Percentiles rank a stretch among this genome's conserved stretches.
Evolutionary conservation across 2,888 invertebrate species (phyloP).

Genomic region (Polymixis lichenea): DNA sequence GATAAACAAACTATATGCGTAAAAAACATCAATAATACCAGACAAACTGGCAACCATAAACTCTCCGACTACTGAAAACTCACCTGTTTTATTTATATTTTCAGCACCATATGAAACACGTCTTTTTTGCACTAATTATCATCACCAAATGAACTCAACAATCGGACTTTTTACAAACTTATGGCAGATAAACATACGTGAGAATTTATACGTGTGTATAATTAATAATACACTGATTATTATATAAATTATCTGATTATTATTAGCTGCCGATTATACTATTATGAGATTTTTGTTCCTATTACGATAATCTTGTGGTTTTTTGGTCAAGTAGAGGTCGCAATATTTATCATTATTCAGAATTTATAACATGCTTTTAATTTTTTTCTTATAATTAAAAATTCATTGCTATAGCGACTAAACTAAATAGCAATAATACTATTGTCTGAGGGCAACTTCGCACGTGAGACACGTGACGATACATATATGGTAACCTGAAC

Average conservation of each 20-base stretch:
- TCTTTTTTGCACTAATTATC: slow-evolving; percentile 72
- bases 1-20: too few relatives aligned
- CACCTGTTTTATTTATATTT: slow-evolving; percentile 49
- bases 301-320: slow-evolving; percentile 16
- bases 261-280: slow-evolving; percentile 35
- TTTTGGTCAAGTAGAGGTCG: slow-evolving; percentile 11
- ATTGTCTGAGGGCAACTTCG: background rate
- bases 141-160: slow-evolving; percentile 69
- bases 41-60: background rate
- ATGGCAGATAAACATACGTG: slow-evolving; percentile 42
- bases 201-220: slow-evolving; percentile 34
- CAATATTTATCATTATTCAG: background rate
- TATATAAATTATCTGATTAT: slow-evolving; percentile 58
- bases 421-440: background rate
- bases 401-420: background rate
- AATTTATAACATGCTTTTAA: background rate
- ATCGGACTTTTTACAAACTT: slow-evolving; percentile 46
- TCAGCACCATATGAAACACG: slow-evolving; percentile 67
- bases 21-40: background rate
- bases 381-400: background rate
- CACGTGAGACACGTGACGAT: background rate
- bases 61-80: background rate
- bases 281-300: slow-evolving; percentile 9
- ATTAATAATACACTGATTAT: slow-evolving; percentile 56
- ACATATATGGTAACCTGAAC: background rate